Base-by-base conservation (phyloP, 1,140 invertebrate genomes). In the Mya arenaria region DNA sequence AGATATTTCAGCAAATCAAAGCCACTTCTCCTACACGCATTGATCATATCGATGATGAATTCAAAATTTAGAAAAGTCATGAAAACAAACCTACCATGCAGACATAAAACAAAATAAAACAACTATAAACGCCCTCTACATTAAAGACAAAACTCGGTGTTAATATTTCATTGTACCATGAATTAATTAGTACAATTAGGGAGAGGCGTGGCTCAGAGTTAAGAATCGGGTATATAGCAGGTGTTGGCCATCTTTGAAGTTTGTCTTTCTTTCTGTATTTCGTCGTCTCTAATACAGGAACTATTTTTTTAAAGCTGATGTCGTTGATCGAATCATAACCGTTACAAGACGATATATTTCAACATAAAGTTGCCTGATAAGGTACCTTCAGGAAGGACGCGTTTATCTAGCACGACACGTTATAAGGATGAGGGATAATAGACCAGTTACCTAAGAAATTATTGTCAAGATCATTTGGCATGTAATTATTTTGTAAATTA, bases 171-270 rank as follows among this genome's bases (percentile, higher is more conserved):
- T 32, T 55, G 37, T 55, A 71, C 56, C 68, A 41, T 71, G 36
- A 71, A 71, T 55, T 71, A 71, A 71, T 71, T 71, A 71, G 36
- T 71, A 71, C 52, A 71, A 44, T 17, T 55, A 55, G 56, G 2
- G 1, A 10, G 19, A 52, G 68, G 44, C 23, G 68, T 41, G 17
- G 28, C 30, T n/a, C 25, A 37, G 41, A 65, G 41, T 65, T 65
- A 65, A 65, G 41, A 37, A 65, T 37, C 25, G 34, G 62, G 8
- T 37, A 65, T 65, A 2, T 36, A 5, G 62, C 62, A 65, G 62
- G 62, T 65, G 62, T 65, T 65, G 3, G 13, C n/a, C 25, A 37
- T 5, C 62, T 37, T 5, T 65, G 62, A 36, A 15, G 34, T 6
- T 65, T 4, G 62, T 65, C 2, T 32, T 65, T 65, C 41, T 65